Base-by-base conservation (phyloP, 2,888 invertebrate species). In the Chymomyza caudatula region DNA sequence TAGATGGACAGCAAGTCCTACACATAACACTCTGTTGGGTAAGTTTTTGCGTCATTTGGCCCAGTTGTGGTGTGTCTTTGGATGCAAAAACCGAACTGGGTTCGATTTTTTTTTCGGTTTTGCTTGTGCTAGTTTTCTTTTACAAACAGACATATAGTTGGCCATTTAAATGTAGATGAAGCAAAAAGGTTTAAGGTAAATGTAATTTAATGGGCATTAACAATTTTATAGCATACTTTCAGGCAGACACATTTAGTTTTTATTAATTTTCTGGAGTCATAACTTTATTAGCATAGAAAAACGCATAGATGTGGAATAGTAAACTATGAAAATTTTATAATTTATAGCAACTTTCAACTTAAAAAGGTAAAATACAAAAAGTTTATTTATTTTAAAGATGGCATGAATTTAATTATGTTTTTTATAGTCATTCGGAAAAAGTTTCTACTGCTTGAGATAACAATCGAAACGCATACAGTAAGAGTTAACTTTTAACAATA, bases 21-120 rank as follows among this genome's bases (percentile, higher is more conserved):
- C 47, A 47, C 47, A 47, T 47, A n/a, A 37, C 29, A 22, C 15
- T 49, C 59, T 60, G 72, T 64, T 73, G 74, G 76, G 73, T 73
- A 65, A 67, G 76, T 76, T 74, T 56, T 44, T 59, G 63, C 51
- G 19, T 51, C 22, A 51, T 51, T 51, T 51, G 51, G 51, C 51
- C 51, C 51, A 51, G 5, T 51, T 51, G 23, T 11, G 19, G 29
- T 11, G 11, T 37, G 11, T 37, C 29, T 13, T 11, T 37, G 29
- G 11, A 37, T 37, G 29, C 29, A 37, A 37, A 25, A 37, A 37
- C 29, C 29, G 11, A 37, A 37, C 29, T 8, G 8, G 11, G 29
- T 37, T 37, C 29, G 3, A 37, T 37, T 37, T 37, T 6, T 29
- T 29, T 8, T 37, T 37, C 11, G 2, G 11, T 37, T 37, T 37